A percentile compares a stretch with the other conserved stretches of the same genome.
phyloP scores from a whole-genome alignment of 2,113 vertebrate species.

The Myiozetetes cayanensis region DNA sequence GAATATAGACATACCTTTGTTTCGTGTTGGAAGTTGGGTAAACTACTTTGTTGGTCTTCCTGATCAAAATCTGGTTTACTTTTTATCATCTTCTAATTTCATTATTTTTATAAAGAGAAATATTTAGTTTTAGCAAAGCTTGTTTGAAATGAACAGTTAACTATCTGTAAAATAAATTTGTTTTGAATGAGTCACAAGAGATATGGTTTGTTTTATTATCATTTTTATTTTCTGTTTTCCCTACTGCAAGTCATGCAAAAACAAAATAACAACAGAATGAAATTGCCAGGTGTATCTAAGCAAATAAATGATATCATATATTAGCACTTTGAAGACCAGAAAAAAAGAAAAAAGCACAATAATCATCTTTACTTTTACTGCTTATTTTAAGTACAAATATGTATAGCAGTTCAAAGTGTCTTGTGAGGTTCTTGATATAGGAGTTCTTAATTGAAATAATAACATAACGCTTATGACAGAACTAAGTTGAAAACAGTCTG shows the following conservation, averaged over 20 bases:
- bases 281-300: constrained; percentile 18
- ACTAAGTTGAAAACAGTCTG: background rate
- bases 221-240: background rate
- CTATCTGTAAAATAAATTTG: constrained; percentile 50
- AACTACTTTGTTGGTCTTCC: background rate
- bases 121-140: constrained; percentile 26
- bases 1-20: background rate
- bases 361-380: background rate
- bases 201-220: background rate
- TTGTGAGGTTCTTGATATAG: background rate
- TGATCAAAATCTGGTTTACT: background rate
- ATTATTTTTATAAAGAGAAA: constrained; percentile 39
- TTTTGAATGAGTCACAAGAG: constrained; percentile 34
- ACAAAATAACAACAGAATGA: background rate
- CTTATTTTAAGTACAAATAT: background rate
- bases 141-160: constrained; percentile 48
- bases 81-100: background rate
- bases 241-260: background rate
- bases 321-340: background rate
- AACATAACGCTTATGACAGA: background rate
- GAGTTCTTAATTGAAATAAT: background rate
- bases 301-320: background rate
- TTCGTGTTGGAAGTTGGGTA: background rate
- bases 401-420: background rate
- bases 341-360: no score